A percentile compares a stretch with the other conserved stretches of the same genome.
phyloP scores from a whole-genome alignment of 2,797 vertebrate species.

The Nothura maculosa region DNA sequence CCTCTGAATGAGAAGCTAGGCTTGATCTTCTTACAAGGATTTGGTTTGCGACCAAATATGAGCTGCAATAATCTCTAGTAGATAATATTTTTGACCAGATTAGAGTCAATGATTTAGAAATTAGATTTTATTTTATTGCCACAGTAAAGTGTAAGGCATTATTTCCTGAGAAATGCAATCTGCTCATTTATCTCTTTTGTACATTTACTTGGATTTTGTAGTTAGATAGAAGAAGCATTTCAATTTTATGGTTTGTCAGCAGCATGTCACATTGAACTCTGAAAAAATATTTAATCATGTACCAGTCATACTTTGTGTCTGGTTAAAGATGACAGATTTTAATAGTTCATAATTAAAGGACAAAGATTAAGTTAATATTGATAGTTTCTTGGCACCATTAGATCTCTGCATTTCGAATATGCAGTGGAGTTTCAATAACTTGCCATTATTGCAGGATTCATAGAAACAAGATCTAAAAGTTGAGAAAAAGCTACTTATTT shows the following conservation, averaged over 20 bases:
- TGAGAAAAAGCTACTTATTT: neutral
- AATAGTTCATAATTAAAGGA: neutral
- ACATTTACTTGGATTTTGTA: neutral
- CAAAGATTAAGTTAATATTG: neutral
- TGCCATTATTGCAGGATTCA: neutral
- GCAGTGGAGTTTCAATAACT: neutral
- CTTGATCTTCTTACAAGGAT: neutral
- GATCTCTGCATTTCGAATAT: neutral
- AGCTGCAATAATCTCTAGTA: neutral
- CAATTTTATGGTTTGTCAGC: neutral
- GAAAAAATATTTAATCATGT: neutral
- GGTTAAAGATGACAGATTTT: neutral
- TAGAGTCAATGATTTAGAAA: neutral
- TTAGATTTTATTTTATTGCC: neutral
- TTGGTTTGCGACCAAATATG: neutral
- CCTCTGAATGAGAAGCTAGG: neutral
- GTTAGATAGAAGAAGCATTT: neutral
- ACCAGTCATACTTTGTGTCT: neutral
- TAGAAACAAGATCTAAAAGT: neutral
- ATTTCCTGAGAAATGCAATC: neutral
- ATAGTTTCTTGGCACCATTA: slow-evolving; percentile 3
- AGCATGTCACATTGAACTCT: neutral
- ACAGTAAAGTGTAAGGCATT: neutral
- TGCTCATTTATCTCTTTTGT: neutral
- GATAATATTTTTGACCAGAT: neutral